Evolutionary conservation across 2,888 invertebrate species (phyloP), one percentile per base, ranked within the genome.

Genomic region (Crepidodera aurea): DNA sequence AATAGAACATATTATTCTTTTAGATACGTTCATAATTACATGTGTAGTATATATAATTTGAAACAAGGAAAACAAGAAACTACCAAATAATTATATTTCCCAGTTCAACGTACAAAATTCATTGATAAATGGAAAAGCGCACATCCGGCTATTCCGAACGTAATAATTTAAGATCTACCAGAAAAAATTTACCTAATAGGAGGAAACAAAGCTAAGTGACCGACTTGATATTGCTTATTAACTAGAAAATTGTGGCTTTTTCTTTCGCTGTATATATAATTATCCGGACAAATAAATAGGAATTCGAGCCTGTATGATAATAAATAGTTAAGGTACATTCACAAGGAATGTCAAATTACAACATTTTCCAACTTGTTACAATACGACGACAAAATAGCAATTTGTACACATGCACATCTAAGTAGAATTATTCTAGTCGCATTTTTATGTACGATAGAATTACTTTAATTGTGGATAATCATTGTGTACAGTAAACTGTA

Each of bases 331-430:
- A 56, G 37, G 46, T 25, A 37, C 60, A 64, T 64, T 64, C 58
- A 59, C 51, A 61, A 56, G 51, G 54, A 63, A 44, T 55, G 42
- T 22, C 50, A 42, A 40, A 8, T 10, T 22, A 71, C 51, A 63
- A 64, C 61, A 58, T 55, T 51, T 65, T 63, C 60, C 58, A 22
- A 54, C 39, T 44, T 39, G 39, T 54, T 39, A 68, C 70, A 71
- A 72, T 70, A 64, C 63, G 69, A 64, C 62, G 69, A 73, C 71
- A 72, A 73, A 73, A 73, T 66, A 72, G 66, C 71, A 71, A 70
- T 73, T 69, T 71, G 71, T 69, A 74, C 72, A 75, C 75, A 76
- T 76, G 75, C 75, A 76, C 75, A 75, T 76, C 74, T 74, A 74
- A 73, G 73, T 73, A 75, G 69, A 69, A 72, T 75, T 73, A 74